These are phyloP conservation scores for Eueremaeus valkanovi DNA, from an alignment of 2,888 invertebrate genomes.

Conservation along the genomic window DNA sequence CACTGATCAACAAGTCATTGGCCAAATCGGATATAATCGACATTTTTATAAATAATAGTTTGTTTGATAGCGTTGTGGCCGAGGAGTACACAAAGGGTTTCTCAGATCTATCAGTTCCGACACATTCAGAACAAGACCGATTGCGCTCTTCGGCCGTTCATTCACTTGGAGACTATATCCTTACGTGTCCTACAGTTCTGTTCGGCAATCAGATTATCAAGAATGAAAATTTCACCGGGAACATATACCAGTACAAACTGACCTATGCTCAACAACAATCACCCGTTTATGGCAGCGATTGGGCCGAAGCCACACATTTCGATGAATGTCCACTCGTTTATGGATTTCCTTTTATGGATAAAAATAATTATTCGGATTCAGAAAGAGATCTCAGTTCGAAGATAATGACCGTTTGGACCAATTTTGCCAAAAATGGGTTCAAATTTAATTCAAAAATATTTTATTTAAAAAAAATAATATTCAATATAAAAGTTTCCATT, in stretches of 20 bases:
- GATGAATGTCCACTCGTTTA: not conserved
- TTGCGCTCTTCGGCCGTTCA: conserved; percentile 2
- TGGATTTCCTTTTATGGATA: not conserved
- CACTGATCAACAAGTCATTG: not conserved
- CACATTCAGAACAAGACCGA: not conserved
- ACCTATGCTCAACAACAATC: conserved; percentile 17
- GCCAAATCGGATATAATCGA: not conserved
- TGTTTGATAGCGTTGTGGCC: conserved; percentile 9
- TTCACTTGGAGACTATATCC: conserved; percentile 11
- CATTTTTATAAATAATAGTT: too few species aligned
- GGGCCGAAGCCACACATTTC: not conserved
- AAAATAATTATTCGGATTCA: not conserved
- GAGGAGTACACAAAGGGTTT: too few species aligned
- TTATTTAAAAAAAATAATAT: not conserved
- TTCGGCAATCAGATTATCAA: not conserved
- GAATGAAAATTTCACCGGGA: not conserved
- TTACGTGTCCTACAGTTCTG: not conserved
- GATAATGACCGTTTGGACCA: conserved; percentile 15
- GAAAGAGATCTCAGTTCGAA: not conserved
- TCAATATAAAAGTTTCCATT: too few species aligned
- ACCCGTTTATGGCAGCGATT: not conserved
- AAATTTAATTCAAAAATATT: not conserved
- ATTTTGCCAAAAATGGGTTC: conserved; percentile 21
- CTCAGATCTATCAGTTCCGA: too few species aligned
- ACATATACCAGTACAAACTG: conserved; percentile 12